Evolutionary conservation across 1,140 invertebrate genomes (phyloP), one percentile per base, ranked within the genome.

Genomic region (Danaus plexippus): DNA sequence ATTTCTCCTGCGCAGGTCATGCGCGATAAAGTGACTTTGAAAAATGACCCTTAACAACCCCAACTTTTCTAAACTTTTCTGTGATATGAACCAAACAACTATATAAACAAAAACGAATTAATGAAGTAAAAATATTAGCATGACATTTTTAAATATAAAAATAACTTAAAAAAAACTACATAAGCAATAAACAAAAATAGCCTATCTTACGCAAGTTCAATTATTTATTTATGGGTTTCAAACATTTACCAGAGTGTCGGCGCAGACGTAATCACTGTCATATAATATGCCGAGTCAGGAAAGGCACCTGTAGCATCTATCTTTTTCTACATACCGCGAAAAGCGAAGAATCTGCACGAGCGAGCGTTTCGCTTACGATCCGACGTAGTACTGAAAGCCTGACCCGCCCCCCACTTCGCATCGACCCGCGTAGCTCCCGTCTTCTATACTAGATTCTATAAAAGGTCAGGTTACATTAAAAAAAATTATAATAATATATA

Each of bases 1-100:
- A 66, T 77, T 66, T 64, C 75, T 79, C 78, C 65, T 79, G 76
- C 75, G 75, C 75, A 77, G 71, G 52, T 71, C 78, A 79, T 81
- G 78, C 78, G 78, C 76, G 75, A 49, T 65, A 59, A 8, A 11
- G 2, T 9, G 41, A 46, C 63, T 61, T 53, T 66, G 61, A 22
- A 80, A 66, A 64, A 56, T 73, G 50, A 60, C 48, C 67, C 61
- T 69, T 75, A 72, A 11, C 18, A 40, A 50, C 59, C n/a, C 22
- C 12, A 54, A 56, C 53, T 60, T 60, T 56, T 10, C 43, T 43
- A 61, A 54, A 48, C 13, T 59, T 53, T 57, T 57, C 11, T 44
- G 22, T 45, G 46, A 13, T 46, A 46, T 53, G 15, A 32, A 32
- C 1, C 22, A 32, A 32, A 32, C 22, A 32, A 32, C 11, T 43